Percentiles rank a stretch among this genome's conserved stretches.
These are phyloP conservation scores for Pterobdella sp. DNA, from an alignment of 2,888 invertebrate genomes.

Conservation along the genomic window DNA sequence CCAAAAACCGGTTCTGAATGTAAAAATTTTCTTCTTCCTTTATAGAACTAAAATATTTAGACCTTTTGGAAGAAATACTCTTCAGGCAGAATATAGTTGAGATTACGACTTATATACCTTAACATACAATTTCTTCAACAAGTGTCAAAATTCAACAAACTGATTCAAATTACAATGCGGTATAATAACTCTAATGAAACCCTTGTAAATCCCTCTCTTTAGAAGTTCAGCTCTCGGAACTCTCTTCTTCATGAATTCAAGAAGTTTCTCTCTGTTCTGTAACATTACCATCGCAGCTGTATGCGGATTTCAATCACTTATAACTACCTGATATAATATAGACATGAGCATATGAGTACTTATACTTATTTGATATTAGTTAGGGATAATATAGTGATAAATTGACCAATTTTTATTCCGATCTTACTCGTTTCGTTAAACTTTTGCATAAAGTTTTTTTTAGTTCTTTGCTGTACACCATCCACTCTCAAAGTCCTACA, in stretches of 20 bases:
- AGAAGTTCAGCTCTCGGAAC: neutral
- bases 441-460: too few relatives aligned
- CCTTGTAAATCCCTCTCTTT: conserved; percentile 18
- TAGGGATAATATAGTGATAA: too few relatives aligned
- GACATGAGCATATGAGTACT: too few relatives aligned
- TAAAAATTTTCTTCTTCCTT: neutral
- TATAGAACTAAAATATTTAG: too few relatives aligned
- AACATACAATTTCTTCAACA: neutral
- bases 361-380: too few relatives aligned
- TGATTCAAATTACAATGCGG: neutral
- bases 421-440: too few relatives aligned
- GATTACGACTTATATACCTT: neutral
- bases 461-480: too few relatives aligned
- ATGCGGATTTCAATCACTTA: neutral
- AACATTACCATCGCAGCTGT: neutral
- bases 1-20: conserved; percentile 20
- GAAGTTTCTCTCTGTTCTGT: neutral
- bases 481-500: too few relatives aligned
- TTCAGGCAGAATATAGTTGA: too few relatives aligned
- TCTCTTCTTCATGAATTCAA: conserved; percentile 14
- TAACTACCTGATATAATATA: too few relatives aligned
- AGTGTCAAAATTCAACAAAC: neutral
- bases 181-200: conserved; percentile 2
- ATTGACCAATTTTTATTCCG: too few relatives aligned
- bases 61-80: too few relatives aligned